Percentiles rank a stretch among this genome's conserved stretches.
Conservation (phyloP, 2,113 vertebrate species). For the Periophthalmodon schlosseri region DNA sequence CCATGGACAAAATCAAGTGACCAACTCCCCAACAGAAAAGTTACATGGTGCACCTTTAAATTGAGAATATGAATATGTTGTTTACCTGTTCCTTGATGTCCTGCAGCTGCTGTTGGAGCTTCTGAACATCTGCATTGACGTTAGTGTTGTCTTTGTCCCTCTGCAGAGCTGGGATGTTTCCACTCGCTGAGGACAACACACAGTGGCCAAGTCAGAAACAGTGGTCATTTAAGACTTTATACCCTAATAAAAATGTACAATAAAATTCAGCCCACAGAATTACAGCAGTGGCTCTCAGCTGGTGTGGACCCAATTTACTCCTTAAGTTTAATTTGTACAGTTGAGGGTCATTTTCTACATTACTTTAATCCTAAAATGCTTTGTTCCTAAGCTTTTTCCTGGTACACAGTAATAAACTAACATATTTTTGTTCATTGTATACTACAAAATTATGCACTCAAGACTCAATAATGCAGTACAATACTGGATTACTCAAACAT, state of each 20-base stretch:
- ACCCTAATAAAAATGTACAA: conserved; percentile 24
- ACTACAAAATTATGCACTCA: no score
- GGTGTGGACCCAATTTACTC: neutral
- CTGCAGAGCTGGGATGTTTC: conserved; percentile 94
- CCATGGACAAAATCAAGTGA: no score
- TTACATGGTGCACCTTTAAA: neutral
- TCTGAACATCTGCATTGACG: conserved; percentile 97
- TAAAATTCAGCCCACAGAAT: conserved; percentile 11
- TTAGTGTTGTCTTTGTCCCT: conserved; percentile 99
- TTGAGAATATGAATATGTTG: neutral
- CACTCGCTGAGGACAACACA: conserved; percentile 81
- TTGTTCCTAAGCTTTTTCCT: no score
- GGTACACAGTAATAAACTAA: no score
- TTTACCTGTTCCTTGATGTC: conserved; percentile 98
- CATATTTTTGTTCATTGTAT: no score
- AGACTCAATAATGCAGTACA: no score
- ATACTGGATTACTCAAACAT: no score
- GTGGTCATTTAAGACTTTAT: conserved; percentile 15
- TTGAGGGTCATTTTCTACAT: no score
- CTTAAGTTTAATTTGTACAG: no score
- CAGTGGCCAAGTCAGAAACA: neutral
- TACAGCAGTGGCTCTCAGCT: neutral
- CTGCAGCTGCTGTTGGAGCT: conserved; percentile 96
- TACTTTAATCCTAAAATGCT: no score
- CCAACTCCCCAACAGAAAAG: no score